Evolutionary conservation across 2,888 invertebrate species (phyloP).

Genomic region (Cecidostiba fungosa): DNA sequence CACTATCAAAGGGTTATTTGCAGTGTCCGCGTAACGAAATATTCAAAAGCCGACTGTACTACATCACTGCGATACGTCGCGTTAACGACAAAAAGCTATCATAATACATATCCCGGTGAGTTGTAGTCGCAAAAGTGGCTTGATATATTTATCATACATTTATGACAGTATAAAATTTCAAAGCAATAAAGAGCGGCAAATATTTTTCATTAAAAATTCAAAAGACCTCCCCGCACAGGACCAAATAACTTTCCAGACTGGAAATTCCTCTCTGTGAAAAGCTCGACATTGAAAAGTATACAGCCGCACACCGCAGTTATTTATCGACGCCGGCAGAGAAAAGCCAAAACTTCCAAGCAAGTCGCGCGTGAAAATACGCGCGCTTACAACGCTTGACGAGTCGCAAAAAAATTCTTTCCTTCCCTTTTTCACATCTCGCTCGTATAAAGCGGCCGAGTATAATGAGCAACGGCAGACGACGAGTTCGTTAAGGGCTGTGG

Average conservation of each 20-base stretch:
- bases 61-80: background rate
- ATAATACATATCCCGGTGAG: too few species aligned
- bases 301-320: background rate
- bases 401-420: background rate
- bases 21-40: background rate
- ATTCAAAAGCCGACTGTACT: background rate
- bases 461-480: background rate
- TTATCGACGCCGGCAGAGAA: background rate
- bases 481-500: conserved; percentile 1
- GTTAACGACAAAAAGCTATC: background rate
- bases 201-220: background rate
- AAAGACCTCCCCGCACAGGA: background rate
- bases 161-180: too few species aligned
- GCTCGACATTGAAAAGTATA: background rate
- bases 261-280: background rate
- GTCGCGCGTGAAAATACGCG: background rate
- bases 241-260: background rate
- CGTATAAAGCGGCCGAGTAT: background rate
- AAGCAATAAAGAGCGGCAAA: background rate
- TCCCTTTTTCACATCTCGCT: background rate
- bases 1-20: background rate
- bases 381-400: background rate
- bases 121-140: too few species aligned
- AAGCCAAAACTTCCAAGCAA: background rate
- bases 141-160: too few species aligned